Base-by-base conservation (phyloP, 2,797 vertebrate genomes). In the Pseudochromis fuscus region DNA sequence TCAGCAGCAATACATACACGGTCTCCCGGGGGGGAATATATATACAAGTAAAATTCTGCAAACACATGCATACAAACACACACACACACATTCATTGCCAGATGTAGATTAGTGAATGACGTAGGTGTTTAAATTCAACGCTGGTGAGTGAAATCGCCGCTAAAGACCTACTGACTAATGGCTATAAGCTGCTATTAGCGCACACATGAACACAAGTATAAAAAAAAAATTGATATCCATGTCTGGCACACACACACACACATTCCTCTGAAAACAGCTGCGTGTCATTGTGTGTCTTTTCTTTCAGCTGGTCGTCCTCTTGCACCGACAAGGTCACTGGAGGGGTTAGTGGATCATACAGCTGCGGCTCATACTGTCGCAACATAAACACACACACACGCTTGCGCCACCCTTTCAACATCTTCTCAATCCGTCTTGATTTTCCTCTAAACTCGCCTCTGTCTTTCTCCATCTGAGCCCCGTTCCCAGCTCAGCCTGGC, bases 291-390 rank as follows among this genome's bases (percentile, higher is more conserved):
- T 45, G 27, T 11, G 62, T 53, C 61, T 78, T 75, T 33, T 83
- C 88, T 84, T 82, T 89, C 87, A 88, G 83, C 84, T 81, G 77
- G 59, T 75, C 46, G 23, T 85, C 81, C 40, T 81, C 69, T 65
- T 30, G 58, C 73, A 28, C 78, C 35, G 75, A 77, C 61, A 19
- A 67, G 75, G 85, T 87, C 78, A 72, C 79, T 76, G 69, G 67
- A 80, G 76, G 75, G 86, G 74, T 87, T 86, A 77, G 83, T 63
- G 35, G 83, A 83, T 86, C 85, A 79, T 77, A 86, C 91, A 90
- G 90, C 88, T 90, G 90, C 57, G 71, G 46, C 79, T 81, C 71
- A 60, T 59, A 79, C 53, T 57, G 75, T 59, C 57, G 37, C 68
- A 76, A 59, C 49, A 75, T 35, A 79, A 79, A 84, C 68, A 86